phyloP scores from a whole-genome alignment of 2,888 invertebrate genomes.

The Xestia c-nigrum region DNA sequence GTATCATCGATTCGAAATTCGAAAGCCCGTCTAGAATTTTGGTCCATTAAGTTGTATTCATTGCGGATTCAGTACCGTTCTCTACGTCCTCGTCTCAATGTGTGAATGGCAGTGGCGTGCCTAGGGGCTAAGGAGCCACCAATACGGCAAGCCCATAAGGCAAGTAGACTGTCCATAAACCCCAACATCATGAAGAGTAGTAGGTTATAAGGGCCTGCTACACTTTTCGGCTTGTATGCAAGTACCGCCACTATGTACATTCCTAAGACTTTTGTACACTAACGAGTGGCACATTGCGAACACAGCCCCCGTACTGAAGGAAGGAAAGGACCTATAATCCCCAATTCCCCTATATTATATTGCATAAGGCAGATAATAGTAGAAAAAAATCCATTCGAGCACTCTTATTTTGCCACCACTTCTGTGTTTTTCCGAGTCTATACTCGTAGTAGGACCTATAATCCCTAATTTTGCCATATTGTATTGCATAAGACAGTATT shows the following conservation, averaged over 20 bases:
- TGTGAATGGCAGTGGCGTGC: background rate
- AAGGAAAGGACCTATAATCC: background rate
- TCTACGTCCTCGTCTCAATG: background rate
- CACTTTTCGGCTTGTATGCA: background rate
- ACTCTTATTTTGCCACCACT: background rate
- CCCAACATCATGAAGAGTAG: background rate
- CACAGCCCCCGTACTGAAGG: background rate
- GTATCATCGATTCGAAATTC: background rate
- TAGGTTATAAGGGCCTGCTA: background rate
- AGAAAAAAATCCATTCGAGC: background rate
- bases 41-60: background rate
- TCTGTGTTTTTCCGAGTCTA: background rate
- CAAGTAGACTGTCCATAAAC: background rate
- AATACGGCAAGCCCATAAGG: background rate
- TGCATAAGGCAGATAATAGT: background rate
- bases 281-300: background rate
- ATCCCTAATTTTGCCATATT: no score
- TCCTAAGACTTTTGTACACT: background rate
- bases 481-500: no score
- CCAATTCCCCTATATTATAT: background rate
- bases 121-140: background rate
- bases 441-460: background rate
- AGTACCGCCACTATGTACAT: background rate
- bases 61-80: background rate
- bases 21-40: background rate